Evolutionary conservation across 53 echinoderm and acorn worm species (phyloP).

Genomic region (Pentamera pediparva): DNA sequence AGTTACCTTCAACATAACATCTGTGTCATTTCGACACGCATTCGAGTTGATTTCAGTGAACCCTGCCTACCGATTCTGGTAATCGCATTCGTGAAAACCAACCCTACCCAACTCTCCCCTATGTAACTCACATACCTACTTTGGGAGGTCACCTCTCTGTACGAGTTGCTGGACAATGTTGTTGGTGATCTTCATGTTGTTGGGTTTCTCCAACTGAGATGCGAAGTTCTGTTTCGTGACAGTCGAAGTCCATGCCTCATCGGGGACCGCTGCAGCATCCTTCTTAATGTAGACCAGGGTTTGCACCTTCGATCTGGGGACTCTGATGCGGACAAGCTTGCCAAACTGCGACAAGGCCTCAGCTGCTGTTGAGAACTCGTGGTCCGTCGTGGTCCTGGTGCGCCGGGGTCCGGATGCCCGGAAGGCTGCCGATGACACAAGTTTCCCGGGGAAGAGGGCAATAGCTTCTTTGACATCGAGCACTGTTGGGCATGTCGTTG

Average conservation of each 20-base stretch:
- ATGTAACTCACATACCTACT: too few species aligned
- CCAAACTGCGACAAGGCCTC: neutral
- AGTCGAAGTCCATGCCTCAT: neutral
- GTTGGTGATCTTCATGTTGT: neutral
- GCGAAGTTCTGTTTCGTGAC: neutral
- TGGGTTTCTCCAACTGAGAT: neutral
- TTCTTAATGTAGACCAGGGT: neutral
- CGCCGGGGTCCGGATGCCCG: neutral
- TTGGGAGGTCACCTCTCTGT: neutral
- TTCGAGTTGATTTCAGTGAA: too few species aligned
- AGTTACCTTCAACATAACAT: too few species aligned
- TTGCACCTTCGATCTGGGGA: neutral
- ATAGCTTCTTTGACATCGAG: too few species aligned
- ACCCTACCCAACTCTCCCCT: too few species aligned
- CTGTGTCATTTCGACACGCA: too few species aligned
- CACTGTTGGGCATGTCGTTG: neutral
- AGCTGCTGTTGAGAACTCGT: neutral
- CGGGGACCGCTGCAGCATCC: neutral
- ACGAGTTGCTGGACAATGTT: neutral
- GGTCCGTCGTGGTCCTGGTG: neutral
- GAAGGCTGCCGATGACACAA: neutral
- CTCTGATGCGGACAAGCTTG: neutral
- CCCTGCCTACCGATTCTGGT: too few species aligned
- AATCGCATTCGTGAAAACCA: too few species aligned
- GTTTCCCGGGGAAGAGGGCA: neutral